These are phyloP conservation scores for Ctenomys sociabilis DNA, from an alignment of 2,113 vertebrate species.

Conservation along the genomic window DNA sequence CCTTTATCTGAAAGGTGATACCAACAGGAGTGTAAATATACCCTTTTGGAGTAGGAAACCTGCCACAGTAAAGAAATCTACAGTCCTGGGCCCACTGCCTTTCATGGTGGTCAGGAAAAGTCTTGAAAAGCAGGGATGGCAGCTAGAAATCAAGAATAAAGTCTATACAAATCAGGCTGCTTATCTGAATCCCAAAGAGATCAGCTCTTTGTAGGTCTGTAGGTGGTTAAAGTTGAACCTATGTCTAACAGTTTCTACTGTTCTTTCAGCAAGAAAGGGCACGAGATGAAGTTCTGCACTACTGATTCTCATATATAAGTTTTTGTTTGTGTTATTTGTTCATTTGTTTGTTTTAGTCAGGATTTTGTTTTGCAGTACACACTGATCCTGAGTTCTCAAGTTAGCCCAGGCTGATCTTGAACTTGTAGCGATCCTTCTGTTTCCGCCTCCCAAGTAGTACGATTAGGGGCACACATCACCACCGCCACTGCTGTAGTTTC, in stretches of 20 bases:
- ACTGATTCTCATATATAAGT: too few relatives aligned
- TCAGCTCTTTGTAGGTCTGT: background rate
- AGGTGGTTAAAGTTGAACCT: background rate
- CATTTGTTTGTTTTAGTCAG: background rate
- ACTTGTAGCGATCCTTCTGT: background rate
- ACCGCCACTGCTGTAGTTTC: background rate
- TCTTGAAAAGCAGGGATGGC: background rate
- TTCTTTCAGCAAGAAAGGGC: background rate
- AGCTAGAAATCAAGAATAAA: background rate
- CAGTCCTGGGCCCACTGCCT: background rate
- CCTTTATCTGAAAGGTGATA: background rate
- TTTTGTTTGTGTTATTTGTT: background rate
- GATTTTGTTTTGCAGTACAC: background rate
- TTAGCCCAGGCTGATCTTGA: background rate
- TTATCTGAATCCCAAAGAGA: background rate
- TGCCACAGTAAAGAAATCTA: background rate
- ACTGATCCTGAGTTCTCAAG: background rate
- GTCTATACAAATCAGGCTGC: background rate
- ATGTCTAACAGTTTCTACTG: background rate
- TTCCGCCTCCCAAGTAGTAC: background rate
- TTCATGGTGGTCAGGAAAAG: background rate
- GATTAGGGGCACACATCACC: background rate
- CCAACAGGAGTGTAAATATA: background rate
- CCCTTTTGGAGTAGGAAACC: background rate
- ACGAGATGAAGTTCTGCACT: background rate